Percentiles rank a stretch among this genome's conserved stretches.
Evolutionary conservation across 1,140 invertebrate genomes (phyloP).

Genomic region (Laupala kohalensis): DNA sequence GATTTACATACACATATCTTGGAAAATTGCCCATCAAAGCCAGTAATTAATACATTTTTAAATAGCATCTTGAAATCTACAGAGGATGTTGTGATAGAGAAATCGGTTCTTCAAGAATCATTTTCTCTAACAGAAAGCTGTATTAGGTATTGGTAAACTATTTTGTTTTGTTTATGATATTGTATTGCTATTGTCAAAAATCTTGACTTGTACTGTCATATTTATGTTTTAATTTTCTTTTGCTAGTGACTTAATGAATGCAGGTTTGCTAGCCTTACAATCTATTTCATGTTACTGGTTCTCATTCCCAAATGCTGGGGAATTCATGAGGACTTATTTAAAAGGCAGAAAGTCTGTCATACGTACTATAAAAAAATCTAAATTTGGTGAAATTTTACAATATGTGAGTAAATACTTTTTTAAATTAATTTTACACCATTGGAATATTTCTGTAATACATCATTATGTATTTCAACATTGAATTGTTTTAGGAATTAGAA

Average conservation of each 20-base stretch:
- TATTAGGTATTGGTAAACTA: constrained; percentile 2
- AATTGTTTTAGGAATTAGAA: constrained; percentile 12
- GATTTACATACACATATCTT: constrained; percentile 7
- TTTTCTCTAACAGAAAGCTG: constrained; percentile 1
- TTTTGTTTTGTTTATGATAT: neutral
- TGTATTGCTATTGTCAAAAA: neutral
- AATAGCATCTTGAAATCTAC: constrained; percentile 2
- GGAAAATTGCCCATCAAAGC: constrained; percentile 4
- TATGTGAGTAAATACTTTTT: constrained; percentile 6
- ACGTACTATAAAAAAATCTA: constrained; percentile 11
- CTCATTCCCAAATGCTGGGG: constrained; percentile 14
- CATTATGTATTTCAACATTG: neutral
- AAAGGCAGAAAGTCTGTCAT: constrained; percentile 13
- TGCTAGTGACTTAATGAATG: constrained; percentile 10
- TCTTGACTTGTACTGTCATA: neutral
- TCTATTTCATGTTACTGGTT: constrained; percentile 8
- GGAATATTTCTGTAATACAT: neutral
- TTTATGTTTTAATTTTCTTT: neutral
- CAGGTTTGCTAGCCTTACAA: constrained; percentile 1
- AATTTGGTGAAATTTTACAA: constrained; percentile 13
- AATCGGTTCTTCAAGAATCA: constrained; percentile 2
- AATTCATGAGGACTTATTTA: constrained; percentile 12
- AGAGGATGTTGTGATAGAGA: constrained; percentile 14
- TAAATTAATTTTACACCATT: neutral
- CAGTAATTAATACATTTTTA: constrained; percentile 1